Percentiles rank a stretch among this genome's conserved stretches.
Conservation (phyloP, 2,888 invertebrate species). For the Aspidapion aeneum region DNA sequence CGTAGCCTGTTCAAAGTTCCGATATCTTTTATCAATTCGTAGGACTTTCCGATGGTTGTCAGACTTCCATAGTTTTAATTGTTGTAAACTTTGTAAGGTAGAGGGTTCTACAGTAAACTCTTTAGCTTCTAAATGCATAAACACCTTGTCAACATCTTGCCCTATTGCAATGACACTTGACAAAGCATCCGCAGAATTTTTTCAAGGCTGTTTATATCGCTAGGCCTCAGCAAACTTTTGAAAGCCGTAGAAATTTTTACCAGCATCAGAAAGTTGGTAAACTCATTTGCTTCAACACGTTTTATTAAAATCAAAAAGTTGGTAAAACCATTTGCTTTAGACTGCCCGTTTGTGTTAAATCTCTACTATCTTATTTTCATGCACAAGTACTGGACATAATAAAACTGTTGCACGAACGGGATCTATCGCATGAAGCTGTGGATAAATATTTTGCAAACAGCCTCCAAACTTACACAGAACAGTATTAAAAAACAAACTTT, state of each 20-base stretch:
- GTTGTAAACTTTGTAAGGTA: slow-evolving; percentile 82
- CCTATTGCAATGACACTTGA: slow-evolving; percentile 66
- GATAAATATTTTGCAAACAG: slow-evolving; percentile 78
- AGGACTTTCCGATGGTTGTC: slow-evolving; percentile 48
- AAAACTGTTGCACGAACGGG: slow-evolving; percentile 76
- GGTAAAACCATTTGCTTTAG: too few species aligned
- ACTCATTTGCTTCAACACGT: slow-evolving; percentile 75
- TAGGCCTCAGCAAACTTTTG: slow-evolving; percentile 75
- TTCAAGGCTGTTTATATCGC: slow-evolving; percentile 75
- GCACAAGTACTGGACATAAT: slow-evolving; percentile 78
- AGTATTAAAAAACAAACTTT: slow-evolving; percentile 66
- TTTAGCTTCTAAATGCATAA: slow-evolving; percentile 79
- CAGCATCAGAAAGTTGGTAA: slow-evolving; percentile 75
- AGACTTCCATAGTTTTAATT: slow-evolving; percentile 76
- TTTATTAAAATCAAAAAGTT: slow-evolving; percentile 58
- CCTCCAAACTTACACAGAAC: slow-evolving; percentile 76
- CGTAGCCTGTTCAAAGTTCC: slow-evolving; percentile 75
- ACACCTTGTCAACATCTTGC: slow-evolving; percentile 74
- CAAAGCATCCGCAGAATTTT: slow-evolving; percentile 82
- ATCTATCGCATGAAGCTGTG: slow-evolving; percentile 86
- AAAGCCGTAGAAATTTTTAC: slow-evolving; percentile 77
- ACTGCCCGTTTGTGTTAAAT: slow-evolving; percentile 61
- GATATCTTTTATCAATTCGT: slow-evolving; percentile 76
- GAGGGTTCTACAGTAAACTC: slow-evolving; percentile 81
- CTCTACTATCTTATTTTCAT: slow-evolving; percentile 80